Conservation (phyloP, 2,888 invertebrate species). For the Stenotaenia linearis region DNA sequence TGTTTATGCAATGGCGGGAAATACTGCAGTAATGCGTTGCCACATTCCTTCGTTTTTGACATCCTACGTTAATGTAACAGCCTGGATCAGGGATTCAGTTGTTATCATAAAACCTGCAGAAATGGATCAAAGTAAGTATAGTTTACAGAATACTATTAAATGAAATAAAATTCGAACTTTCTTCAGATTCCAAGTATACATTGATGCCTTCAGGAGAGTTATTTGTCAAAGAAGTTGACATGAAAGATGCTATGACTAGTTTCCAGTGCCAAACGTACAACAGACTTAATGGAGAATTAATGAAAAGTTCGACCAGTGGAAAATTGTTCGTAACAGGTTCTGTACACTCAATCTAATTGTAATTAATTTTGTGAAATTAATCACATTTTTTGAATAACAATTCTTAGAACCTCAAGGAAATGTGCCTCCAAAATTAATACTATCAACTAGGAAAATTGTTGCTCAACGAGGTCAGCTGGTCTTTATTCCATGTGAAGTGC, state of each 20-base stretch:
- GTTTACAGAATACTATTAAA: no score
- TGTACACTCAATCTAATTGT: not conserved
- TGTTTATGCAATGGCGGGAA: slow-evolving; percentile 48
- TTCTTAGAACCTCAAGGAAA: not conserved
- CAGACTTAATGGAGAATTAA: not conserved
- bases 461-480: not conserved
- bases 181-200: slow-evolving; percentile 17
- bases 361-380: not conserved
- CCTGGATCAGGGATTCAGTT: slow-evolving; percentile 73
- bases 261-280: slow-evolving; percentile 12
- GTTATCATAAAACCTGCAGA: not conserved
- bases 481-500: not conserved
- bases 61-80: slow-evolving; percentile 79
- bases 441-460: not conserved
- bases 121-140: not conserved
- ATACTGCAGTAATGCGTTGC: slow-evolving; percentile 56
- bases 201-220: not conserved
- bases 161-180: no score
- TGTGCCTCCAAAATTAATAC: not conserved
- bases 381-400: no score
- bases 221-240: not conserved
- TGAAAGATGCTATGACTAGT: not conserved
- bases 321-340: slow-evolving; percentile 19
- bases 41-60: slow-evolving; percentile 80
- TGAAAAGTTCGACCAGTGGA: not conserved